A percentile compares a stretch with the other conserved stretches of the same genome.
phyloP scores from a whole-genome alignment of 1,140 invertebrate species.

The Eumeta japonica region DNA sequence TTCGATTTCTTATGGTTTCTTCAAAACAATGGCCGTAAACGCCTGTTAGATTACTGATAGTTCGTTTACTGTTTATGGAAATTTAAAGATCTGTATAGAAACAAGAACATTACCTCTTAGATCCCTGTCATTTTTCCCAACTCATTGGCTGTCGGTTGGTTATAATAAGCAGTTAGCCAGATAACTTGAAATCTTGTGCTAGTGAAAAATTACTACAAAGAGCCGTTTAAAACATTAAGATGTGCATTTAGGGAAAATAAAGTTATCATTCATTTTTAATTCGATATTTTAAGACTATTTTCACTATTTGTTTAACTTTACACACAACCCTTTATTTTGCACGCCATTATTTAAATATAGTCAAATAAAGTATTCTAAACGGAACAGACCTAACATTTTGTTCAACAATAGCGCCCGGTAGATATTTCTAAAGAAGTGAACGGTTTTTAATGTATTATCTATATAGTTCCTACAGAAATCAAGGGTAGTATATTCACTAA shows the following conservation, averaged over 20 bases:
- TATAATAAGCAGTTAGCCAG: no score
- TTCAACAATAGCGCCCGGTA: background rate
- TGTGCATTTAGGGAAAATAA: background rate
- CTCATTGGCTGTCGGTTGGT: slow-evolving; percentile 51
- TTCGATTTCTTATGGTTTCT: no score
- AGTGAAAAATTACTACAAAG: background rate
- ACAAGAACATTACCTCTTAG: slow-evolving; percentile 20
- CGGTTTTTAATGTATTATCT: no score
- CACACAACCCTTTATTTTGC: slow-evolving; percentile 58
- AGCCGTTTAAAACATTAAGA: background rate
- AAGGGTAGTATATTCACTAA: background rate
- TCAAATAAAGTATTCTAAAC: background rate
- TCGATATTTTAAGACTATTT: slow-evolving; percentile 17
- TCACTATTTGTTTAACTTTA: slow-evolving; percentile 54
- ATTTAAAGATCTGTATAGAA: background rate
- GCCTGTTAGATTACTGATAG: no score
- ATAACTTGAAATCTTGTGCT: no score
- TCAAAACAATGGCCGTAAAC: no score
- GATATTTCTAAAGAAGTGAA: no score
- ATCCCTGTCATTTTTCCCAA: slow-evolving; percentile 49
- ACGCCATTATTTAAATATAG: slow-evolving; percentile 40
- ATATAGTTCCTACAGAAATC: background rate
- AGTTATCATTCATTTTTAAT: background rate
- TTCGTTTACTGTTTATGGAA: no score
- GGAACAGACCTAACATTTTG: background rate